Evolutionary conservation across 2,888 invertebrate genomes (phyloP).

Genomic region (Xestobium rufovillosum): DNA sequence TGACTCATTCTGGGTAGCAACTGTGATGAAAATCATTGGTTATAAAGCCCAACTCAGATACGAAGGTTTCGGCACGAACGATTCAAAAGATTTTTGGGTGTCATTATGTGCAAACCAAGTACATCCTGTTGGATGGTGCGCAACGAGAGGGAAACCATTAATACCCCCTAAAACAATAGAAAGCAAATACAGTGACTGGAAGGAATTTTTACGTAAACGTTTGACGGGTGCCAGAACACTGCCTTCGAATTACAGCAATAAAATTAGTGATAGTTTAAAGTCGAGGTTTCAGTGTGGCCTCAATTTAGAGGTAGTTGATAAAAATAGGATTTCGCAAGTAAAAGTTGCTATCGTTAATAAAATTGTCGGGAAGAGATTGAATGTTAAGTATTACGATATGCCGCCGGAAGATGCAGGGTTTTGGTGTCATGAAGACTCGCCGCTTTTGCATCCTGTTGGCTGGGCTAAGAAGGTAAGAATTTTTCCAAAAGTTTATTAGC

Average conservation of each 20-base stretch:
- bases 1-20: slow-evolving; percentile 95
- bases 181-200: slow-evolving; percentile 93
- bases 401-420: slow-evolving; percentile 77
- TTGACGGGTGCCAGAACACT: slow-evolving; percentile 92
- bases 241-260: slow-evolving; percentile 85
- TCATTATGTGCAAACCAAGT: slow-evolving; percentile 83
- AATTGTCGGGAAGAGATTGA: slow-evolving; percentile 86
- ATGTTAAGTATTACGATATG: slow-evolving; percentile 83
- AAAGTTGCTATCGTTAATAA: slow-evolving; percentile 82
- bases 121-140: slow-evolving; percentile 98
- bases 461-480: slow-evolving; percentile 66
- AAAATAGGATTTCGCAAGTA: slow-evolving; percentile 87
- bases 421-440: slow-evolving; percentile 96
- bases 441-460: slow-evolving; percentile 91
- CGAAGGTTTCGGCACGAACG: slow-evolving; percentile 87
- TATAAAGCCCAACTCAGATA: slow-evolving; percentile 76
- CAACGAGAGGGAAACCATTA: slow-evolving; percentile 86
- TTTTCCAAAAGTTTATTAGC: slow-evolving; percentile 18
- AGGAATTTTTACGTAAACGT: slow-evolving; percentile 85
- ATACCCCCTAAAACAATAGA: slow-evolving; percentile 91
- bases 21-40: slow-evolving; percentile 84
- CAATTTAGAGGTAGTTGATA: slow-evolving; percentile 90
- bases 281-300: slow-evolving; percentile 78
- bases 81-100: slow-evolving; percentile 92
- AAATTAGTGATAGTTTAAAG: slow-evolving; percentile 76